Evolutionary conservation across 2,797 vertebrate genomes (phyloP).

Genomic region (Gymnoscopelus braueri): DNA sequence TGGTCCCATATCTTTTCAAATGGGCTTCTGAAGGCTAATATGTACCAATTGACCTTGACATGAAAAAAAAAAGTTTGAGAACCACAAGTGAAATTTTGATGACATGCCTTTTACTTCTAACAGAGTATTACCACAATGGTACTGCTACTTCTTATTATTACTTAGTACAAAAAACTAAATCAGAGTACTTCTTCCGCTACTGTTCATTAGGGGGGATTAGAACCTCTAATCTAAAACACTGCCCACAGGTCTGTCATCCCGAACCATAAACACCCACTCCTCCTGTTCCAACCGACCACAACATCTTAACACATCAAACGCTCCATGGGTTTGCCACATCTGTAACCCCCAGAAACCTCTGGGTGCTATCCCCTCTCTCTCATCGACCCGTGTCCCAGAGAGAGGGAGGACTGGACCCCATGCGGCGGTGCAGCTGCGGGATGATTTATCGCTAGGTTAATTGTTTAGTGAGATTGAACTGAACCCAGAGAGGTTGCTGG

Average conservation of each 20-base stretch:
- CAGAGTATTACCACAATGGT: too few relatives aligned
- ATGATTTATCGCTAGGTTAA: constrained; percentile 76
- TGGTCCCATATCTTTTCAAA: too few relatives aligned
- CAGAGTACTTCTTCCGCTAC: too few relatives aligned
- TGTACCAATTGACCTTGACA: too few relatives aligned
- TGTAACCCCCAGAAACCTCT: constrained; percentile 67
- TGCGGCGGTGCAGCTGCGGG: constrained; percentile 69
- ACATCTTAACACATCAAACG: constrained; percentile 75
- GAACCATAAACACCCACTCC: constrained; percentile 66
- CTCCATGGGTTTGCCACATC: constrained; percentile 43
- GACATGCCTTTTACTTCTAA: too few relatives aligned
- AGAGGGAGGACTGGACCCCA: constrained; percentile 56
- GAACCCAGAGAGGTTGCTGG: constrained; percentile 52
- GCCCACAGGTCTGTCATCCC: constrained; percentile 59
- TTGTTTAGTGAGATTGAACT: constrained; percentile 64
- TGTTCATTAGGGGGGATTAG: constrained; percentile 73
- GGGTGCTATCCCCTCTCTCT: constrained; percentile 54
- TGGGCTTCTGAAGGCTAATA: too few relatives aligned
- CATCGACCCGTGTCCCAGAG: constrained; percentile 52
- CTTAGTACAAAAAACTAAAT: too few relatives aligned
- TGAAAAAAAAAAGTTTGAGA: too few relatives aligned
- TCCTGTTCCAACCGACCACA: constrained; percentile 57
- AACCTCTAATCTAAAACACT: constrained; percentile 69
- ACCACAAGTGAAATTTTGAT: too few relatives aligned
- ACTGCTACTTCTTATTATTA: too few relatives aligned